These are phyloP conservation scores for Euphysa ruthae DNA, from an alignment of 30 jellyfish, hydroid and myxozoan species.

Conservation along the genomic window DNA sequence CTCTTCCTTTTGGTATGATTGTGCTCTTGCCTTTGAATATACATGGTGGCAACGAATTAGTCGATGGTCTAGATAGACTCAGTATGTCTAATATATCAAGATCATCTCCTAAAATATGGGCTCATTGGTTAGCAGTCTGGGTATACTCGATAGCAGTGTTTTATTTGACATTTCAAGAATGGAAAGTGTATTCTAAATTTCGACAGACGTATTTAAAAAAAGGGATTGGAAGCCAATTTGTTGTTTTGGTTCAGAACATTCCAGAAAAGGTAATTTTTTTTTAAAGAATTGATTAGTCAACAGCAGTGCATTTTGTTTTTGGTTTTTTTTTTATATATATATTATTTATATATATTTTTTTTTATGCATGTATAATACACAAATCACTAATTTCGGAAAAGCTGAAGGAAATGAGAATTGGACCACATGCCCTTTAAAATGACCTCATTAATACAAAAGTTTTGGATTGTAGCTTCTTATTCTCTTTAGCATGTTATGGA, in stretches of 20 bases:
- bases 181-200: slow-evolving; percentile 59
- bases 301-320: neutral
- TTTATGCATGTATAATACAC: neutral
- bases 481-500: no score
- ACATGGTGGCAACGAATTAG: slow-evolving; percentile 55
- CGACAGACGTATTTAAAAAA: slow-evolving; percentile 65
- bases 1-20: slow-evolving; percentile 80
- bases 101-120: slow-evolving; percentile 67
- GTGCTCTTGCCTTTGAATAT: slow-evolving; percentile 73
- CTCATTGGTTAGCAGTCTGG: slow-evolving; percentile 92
- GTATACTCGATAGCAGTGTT: slow-evolving; percentile 43
- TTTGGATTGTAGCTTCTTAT: no score
- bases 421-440: no score
- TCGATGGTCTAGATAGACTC: slow-evolving; percentile 56
- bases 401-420: no score
- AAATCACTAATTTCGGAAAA: no score
- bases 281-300: neutral
- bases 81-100: slow-evolving; percentile 74
- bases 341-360: neutral
- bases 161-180: slow-evolving; percentile 51
- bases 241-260: slow-evolving; percentile 55
- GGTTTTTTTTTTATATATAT: neutral
- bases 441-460: no score
- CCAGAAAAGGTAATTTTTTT: slow-evolving; percentile 47
- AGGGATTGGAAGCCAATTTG: slow-evolving; percentile 49